A percentile compares a stretch with the other conserved stretches of the same genome.
phyloP scores from a whole-genome alignment of 2,113 vertebrate genomes.

The Sphyrna mokarran region DNA sequence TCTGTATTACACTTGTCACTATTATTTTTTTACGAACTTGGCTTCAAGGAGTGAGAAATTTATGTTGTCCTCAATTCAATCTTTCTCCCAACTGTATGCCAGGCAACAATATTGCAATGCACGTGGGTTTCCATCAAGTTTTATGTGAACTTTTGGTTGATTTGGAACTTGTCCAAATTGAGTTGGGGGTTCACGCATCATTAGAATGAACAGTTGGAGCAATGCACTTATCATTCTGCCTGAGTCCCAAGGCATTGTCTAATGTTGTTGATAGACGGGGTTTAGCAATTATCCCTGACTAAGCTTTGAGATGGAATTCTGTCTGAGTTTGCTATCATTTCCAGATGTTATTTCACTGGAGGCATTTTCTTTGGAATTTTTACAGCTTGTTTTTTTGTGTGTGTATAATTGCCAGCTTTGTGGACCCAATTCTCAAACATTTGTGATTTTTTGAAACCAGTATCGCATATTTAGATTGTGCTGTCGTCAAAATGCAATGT shows the following conservation, averaged over 20 bases:
- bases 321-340: not conserved
- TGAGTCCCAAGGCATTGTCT: not conserved
- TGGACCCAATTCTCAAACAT: not conserved
- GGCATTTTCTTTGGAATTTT: not conserved
- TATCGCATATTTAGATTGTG: not conserved
- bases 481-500: not conserved
- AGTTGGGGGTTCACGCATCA: not conserved
- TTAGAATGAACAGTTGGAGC: not conserved
- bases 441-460: not conserved
- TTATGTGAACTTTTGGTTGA: not conserved
- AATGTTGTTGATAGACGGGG: not conserved
- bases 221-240: not conserved
- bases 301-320: not conserved
- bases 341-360: not conserved
- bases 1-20: not conserved
- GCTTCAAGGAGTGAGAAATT: not conserved
- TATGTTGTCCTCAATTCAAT: not conserved
- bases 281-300: not conserved
- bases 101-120: not conserved
- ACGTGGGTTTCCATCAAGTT: not conserved
- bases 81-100: not conserved
- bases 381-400: not conserved
- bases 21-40: not conserved
- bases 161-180: not conserved
- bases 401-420: not conserved